Conservation (phyloP, 1,140 invertebrate species). For the Luehdorfia chinensis region DNA sequence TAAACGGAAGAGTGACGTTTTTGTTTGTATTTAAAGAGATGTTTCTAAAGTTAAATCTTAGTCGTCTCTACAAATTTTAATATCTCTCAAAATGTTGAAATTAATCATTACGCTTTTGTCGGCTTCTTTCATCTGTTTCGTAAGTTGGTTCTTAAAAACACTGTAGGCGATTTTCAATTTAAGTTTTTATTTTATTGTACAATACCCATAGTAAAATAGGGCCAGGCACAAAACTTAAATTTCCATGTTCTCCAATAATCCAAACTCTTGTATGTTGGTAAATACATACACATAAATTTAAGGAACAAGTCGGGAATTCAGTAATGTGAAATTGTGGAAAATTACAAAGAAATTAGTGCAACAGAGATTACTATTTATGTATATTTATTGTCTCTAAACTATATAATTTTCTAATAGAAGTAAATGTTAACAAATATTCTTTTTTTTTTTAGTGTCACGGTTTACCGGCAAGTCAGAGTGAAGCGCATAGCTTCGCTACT, state of each 20-base stretch:
- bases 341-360: too few species aligned
- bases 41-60: not conserved
- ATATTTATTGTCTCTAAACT: too few species aligned
- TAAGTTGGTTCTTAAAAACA: not conserved
- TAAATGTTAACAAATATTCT: too few species aligned
- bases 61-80: not conserved
- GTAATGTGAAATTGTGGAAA: not conserved
- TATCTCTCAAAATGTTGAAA: conserved; percentile 1
- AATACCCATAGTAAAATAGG: too few species aligned
- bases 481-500: conserved; percentile 7
- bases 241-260: too few species aligned
- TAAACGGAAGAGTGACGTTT: conserved; percentile 6
- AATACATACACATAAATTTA: too few species aligned
- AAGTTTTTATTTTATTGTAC: not conserved
- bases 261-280: too few species aligned
- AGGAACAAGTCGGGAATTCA: too few species aligned
- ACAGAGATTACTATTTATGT: too few species aligned
- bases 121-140: not conserved
- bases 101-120: not conserved
- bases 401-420: too few species aligned
- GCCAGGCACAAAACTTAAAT: too few species aligned
- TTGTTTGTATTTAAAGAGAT: conserved; percentile 15
- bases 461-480: conserved; percentile 4
- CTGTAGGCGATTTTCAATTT: not conserved
- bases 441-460: conserved; percentile 2